Evolutionary conservation across 2,888 invertebrate species (phyloP).

Genomic region (Lydus trimaculatus): DNA sequence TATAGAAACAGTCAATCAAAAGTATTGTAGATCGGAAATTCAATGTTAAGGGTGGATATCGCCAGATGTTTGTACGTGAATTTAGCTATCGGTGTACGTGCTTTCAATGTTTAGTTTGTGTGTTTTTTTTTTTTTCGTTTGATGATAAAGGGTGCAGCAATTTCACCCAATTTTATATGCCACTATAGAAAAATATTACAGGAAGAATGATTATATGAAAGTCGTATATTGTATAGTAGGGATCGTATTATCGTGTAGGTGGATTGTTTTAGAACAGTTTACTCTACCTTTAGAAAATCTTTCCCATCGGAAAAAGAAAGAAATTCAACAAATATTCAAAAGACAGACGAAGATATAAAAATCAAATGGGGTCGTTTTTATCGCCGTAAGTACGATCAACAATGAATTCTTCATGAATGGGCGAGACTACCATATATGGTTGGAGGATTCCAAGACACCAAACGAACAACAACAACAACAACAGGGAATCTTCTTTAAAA

Average conservation of each 20-base stretch:
- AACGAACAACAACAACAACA: no score
- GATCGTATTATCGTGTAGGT: background rate
- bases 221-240: background rate
- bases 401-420: constrained; percentile 28
- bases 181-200: background rate
- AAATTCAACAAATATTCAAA: background rate
- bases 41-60: background rate
- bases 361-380: constrained; percentile 20
- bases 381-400: constrained; percentile 20
- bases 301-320: background rate
- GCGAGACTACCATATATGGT: constrained; percentile 24
- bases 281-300: background rate
- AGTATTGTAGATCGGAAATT: background rate
- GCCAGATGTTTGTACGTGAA: background rate
- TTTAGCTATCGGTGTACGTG: background rate
- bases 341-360: background rate
- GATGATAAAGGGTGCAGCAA: background rate
- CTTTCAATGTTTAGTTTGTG: no score
- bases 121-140: background rate
- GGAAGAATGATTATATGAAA: background rate
- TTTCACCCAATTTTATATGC: background rate
- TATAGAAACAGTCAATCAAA: background rate
- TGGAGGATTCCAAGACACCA: constrained; percentile 6
- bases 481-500: background rate
- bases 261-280: background rate